Base-by-base conservation (phyloP, 2,113 vertebrate genomes). In the Chitala chitala region DNA sequence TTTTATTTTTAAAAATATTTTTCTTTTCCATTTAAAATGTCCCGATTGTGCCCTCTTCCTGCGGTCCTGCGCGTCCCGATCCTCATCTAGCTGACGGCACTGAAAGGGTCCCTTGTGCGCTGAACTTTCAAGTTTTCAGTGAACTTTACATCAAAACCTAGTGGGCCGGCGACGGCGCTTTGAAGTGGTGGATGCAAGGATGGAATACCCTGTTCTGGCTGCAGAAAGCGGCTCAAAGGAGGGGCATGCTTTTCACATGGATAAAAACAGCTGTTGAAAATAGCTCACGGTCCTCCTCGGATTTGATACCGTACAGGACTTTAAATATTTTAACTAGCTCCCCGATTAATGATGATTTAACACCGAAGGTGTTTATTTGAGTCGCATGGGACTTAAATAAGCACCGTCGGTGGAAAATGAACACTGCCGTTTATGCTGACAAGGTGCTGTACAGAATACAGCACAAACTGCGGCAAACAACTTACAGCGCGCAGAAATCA, bases 91-190 rank as follows among this genome's bases (percentile, higher is more conserved):
- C 55, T 83, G 61, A 61, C 66, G 76, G 78, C 80, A 79, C 82
- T 87, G 80, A 86, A 78, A 82, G 82, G 78, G 84, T 82, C 80
- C 82, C 82, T 80, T 73, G 78, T 85, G 82, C 65, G 74, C 77
- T 72, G 75, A 78, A 86, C 89, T 90, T 91, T 83, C 84, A 89
- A 84, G 88, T 87, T 86, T 80, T 81, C 87, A 89, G 84, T 91
- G 90, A 90, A 90, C 86, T 89, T 87, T 82, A 90, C 90, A 88
- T 91, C 88, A 90, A 90, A 92, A 83, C 38, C 68, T 53, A 82
- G 79, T 61, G 77, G 78, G 74, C 80, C 71, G 77, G 83, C 74
- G 78, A 61, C 74, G 78, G 69, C 75, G 75, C 88, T 92, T 91
- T 92, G 90, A 91, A 90, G 90, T 86, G 77, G 81, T 71, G 75